phyloP scores from a whole-genome alignment of 2,797 vertebrate species.

The Peromyscus nudipes region DNA sequence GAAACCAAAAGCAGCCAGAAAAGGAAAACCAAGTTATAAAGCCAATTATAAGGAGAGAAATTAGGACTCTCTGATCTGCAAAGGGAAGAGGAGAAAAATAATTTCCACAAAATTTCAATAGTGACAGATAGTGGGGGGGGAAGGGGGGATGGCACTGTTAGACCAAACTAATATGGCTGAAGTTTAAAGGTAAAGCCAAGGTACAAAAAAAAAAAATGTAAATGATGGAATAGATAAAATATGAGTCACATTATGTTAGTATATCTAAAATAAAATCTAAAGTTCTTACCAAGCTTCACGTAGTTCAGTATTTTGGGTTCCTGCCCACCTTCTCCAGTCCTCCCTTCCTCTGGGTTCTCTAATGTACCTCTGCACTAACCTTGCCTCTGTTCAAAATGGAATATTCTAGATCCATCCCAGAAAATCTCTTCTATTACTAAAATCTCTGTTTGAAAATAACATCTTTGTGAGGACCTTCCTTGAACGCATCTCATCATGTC shows the following conservation, averaged over 20 bases:
- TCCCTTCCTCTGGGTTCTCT: not conserved
- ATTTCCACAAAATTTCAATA: not conserved
- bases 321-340: not conserved
- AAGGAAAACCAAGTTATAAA: not conserved
- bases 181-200: not conserved
- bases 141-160: not conserved
- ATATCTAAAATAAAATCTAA: not conserved
- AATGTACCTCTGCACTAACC: not conserved
- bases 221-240: not conserved
- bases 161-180: not conserved
- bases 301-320: not conserved
- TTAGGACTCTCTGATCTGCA: not conserved
- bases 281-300: not conserved
- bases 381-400: not conserved
- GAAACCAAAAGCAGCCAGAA: not conserved
- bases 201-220: not conserved
- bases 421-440: not conserved
- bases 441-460: not conserved
- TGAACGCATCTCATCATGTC: not conserved
- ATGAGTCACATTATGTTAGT: not conserved
- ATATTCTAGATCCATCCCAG: not conserved
- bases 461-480: not conserved
- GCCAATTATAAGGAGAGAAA: not conserved
- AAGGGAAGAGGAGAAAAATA: slow-evolving; percentile 31
- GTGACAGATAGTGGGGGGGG: not conserved